Evolutionary conservation across 2,797 vertebrate genomes (phyloP).

Genomic region (Euphonia xanthogaster): DNA sequence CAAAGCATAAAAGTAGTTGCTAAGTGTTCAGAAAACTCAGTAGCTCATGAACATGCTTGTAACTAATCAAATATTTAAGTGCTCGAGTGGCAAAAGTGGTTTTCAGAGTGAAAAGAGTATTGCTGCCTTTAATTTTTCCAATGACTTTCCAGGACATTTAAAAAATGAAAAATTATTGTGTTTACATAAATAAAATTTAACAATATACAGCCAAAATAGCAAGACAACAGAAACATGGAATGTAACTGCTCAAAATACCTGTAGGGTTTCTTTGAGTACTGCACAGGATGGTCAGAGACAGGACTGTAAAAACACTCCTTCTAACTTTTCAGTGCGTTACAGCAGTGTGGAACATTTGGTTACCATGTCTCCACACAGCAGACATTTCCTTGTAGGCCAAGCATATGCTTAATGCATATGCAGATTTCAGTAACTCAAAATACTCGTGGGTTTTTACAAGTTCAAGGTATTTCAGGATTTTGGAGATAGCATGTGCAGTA

Average conservation of each 20-base stretch:
- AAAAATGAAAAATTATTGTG: not conserved
- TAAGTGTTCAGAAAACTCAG: not conserved
- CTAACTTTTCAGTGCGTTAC: not conserved
- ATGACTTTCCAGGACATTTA: not conserved
- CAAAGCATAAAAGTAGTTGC: not conserved
- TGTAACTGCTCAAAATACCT: not conserved
- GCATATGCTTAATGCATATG: not conserved
- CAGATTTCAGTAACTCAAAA: not conserved
- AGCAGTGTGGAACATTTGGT: rapidly evolving
- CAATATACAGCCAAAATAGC: not conserved
- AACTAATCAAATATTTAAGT: not conserved
- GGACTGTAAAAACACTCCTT: not conserved
- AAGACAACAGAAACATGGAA: not conserved
- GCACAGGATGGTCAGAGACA: not conserved
- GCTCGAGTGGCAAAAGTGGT: not conserved
- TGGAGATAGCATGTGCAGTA: not conserved
- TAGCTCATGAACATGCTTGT: not conserved
- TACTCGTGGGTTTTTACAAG: not conserved
- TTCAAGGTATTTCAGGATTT: slow-evolving; percentile 6
- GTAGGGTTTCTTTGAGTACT: rapidly evolving
- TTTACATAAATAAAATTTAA: not conserved
- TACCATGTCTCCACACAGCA: not conserved
- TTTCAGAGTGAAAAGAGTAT: not conserved
- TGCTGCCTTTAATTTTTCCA: not conserved
- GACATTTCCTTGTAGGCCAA: not conserved